Percentiles rank a stretch among this genome's conserved stretches.
Evolutionary conservation across 2,113 vertebrate species (phyloP).

Genomic region (Sinocyclocheilus anshuiensis): DNA sequence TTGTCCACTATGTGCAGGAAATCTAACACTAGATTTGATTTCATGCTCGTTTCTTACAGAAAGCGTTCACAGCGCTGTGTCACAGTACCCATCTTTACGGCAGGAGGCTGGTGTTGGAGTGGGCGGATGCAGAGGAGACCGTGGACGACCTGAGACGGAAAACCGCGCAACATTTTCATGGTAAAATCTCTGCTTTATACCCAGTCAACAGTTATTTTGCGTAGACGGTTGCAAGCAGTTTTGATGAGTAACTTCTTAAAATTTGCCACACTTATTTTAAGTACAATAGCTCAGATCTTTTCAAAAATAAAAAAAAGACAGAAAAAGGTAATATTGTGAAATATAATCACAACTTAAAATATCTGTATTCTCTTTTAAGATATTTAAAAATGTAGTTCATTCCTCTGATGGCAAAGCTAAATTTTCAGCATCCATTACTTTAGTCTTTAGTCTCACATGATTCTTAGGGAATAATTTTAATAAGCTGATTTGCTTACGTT

Average conservation of each 20-base stretch:
- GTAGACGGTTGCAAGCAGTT: neutral
- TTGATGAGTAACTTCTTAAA: neutral
- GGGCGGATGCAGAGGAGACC: constrained; percentile 89
- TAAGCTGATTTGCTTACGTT: too few species aligned
- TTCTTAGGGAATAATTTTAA: too few species aligned
- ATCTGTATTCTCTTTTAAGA: too few species aligned
- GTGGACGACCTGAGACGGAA: constrained; percentile 86
- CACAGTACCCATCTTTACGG: constrained; percentile 98
- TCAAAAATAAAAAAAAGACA: too few species aligned
- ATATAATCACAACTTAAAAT: too few species aligned
- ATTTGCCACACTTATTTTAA: neutral
- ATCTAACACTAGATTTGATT: neutral
- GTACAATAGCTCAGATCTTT: too few species aligned
- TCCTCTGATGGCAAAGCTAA: too few species aligned
- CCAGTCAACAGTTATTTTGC: neutral
- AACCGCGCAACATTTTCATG: constrained; percentile 89
- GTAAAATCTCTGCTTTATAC: constrained; percentile 66
- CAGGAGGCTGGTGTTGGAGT: constrained; percentile 92
- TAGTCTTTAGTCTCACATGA: too few species aligned
- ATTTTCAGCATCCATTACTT: too few species aligned
- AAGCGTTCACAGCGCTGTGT: constrained; percentile 90
- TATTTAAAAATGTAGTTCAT: too few species aligned
- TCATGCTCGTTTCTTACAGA: constrained; percentile 71
- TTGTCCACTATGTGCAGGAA: neutral
- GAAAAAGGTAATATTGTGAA: too few species aligned